phyloP scores from a whole-genome alignment of 2,888 invertebrate genomes.

The Dascillus cervinus region DNA sequence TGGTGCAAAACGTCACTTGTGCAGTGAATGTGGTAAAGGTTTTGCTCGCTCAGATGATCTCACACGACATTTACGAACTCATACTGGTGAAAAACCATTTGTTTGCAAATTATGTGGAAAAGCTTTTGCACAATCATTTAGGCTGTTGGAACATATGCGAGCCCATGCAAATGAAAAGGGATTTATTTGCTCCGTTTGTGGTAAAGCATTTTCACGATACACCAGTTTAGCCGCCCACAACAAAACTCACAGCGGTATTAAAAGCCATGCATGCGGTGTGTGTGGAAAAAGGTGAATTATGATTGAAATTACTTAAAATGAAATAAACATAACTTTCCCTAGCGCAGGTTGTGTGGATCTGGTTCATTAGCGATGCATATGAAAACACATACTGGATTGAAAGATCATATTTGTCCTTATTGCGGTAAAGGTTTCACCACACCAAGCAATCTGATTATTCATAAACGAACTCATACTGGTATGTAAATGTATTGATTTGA shows the following conservation, averaged over 20 bases:
- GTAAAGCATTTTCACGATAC: conserved; percentile 38
- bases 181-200: conserved; percentile 38
- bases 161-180: conserved; percentile 38
- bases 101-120: conserved; percentile 39
- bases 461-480: conserved; percentile 40
- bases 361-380: conserved; percentile 43
- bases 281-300: conserved; percentile 37
- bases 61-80: conserved; percentile 36
- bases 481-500: conserved; percentile 7
- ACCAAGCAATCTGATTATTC: conserved; percentile 38
- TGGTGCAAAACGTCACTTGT: conserved; percentile 35
- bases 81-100: conserved; percentile 42
- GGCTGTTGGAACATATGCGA: conserved; percentile 38
- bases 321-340: conserved; percentile 1
- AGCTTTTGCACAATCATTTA: conserved; percentile 36
- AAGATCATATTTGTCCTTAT: conserved; percentile 37
- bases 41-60: conserved; percentile 39
- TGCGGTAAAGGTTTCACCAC: conserved; percentile 41
- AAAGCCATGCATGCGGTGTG: conserved; percentile 37
- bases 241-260: conserved; percentile 38
- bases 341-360: conserved; percentile 35
- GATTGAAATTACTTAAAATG: not conserved
- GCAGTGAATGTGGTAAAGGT: conserved; percentile 40
- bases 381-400: conserved; percentile 44
- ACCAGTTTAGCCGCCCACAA: conserved; percentile 38